These are phyloP conservation scores for Lethenteron reissneri DNA, from an alignment of 2,113 vertebrate genomes.

Conservation along the genomic window DNA sequence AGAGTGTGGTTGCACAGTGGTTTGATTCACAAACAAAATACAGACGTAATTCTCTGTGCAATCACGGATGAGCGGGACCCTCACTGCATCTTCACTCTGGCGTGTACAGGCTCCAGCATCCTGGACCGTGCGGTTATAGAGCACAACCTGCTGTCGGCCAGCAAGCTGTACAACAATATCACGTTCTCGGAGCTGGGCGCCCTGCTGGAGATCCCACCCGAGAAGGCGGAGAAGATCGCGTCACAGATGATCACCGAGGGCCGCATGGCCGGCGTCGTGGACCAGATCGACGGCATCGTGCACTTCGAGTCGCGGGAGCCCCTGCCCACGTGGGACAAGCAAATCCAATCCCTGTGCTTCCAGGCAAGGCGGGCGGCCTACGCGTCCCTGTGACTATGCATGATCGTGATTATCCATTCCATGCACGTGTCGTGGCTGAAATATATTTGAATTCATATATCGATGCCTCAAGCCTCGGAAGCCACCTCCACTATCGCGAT, in stretches of 20 bases:
- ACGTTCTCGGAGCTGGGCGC: constrained; percentile 94
- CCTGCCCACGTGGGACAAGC: constrained; percentile 92
- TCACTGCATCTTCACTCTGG: constrained; percentile 5
- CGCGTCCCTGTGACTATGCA: too few relatives aligned
- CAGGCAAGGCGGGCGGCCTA: constrained; percentile 18
- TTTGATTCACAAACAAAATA: too few relatives aligned
- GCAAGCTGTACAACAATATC: constrained; percentile 98
- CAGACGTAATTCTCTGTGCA: too few relatives aligned
- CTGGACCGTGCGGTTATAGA: constrained; percentile 95
- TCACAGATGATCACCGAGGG: constrained; percentile 99
- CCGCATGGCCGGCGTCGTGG: constrained; percentile 95
- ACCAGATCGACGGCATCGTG: constrained; percentile 93
- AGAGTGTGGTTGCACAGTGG: too few relatives aligned
- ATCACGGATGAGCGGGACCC: too few relatives aligned
- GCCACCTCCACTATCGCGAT: too few relatives aligned
- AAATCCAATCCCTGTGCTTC: constrained; percentile 95
- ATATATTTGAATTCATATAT: too few relatives aligned
- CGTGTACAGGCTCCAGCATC: constrained; percentile 65
- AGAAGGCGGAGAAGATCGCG: constrained; percentile 96
- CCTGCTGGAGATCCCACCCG: constrained; percentile 86
- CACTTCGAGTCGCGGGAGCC: constrained; percentile 98
- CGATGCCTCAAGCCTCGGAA: too few relatives aligned
- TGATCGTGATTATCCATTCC: too few relatives aligned
- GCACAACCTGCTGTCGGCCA: constrained; percentile 87
- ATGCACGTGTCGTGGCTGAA: too few relatives aligned